Evolutionary conservation across 2,888 invertebrate species (phyloP), one percentile per base, ranked within the genome.

Genomic region (Phymatocera aterrima): DNA sequence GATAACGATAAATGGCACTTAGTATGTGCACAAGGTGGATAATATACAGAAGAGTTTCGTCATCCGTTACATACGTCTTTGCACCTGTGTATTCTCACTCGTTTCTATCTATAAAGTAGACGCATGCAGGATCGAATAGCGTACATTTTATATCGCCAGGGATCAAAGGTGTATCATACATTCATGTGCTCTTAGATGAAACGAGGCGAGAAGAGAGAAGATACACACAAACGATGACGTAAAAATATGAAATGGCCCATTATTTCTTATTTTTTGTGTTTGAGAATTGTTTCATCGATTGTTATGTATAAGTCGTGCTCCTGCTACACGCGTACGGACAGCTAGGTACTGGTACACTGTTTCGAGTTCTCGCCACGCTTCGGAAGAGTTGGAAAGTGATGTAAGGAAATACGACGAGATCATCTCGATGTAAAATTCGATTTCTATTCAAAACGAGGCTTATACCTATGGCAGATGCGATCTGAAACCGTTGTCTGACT

Each of bases 351-450:
- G n/a, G n/a, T n/a, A n/a, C n/a, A 21, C n/a, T 64, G 61, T 43
- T 64, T 31, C 24, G 24, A 60, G 28, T 31, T 3, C 37, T 34
- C 24, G 34, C 31, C 24, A 64, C 61, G 61, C 34, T 64, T 64
- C 61, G 61, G 12, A 57, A 57, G 57, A 57, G 34, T 31, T 37
- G 61, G 37, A 64, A 64, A 64, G 61, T 64, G 61, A 37, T 37
- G 61, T 37, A 37, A 64, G 61, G 21, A 64, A 64, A 64, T 24
- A 64, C 18, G 37, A 31, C 61, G 37, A 64, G 61, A 64, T 64
- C 24, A 28, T 64, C 61, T 64, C n/a, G 18, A 64, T 37, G 61
- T 64, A n/a, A n/a, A n/a, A n/a, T n/a, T n/a, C n/a, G n/a, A n/a
- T n/a, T n/a, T n/a, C n/a, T n/a, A n/a, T n/a, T n/a, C n/a, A n/a